These are phyloP conservation scores for Ophion costatus DNA, from an alignment of 2,888 invertebrate species.

Conservation along the genomic window DNA sequence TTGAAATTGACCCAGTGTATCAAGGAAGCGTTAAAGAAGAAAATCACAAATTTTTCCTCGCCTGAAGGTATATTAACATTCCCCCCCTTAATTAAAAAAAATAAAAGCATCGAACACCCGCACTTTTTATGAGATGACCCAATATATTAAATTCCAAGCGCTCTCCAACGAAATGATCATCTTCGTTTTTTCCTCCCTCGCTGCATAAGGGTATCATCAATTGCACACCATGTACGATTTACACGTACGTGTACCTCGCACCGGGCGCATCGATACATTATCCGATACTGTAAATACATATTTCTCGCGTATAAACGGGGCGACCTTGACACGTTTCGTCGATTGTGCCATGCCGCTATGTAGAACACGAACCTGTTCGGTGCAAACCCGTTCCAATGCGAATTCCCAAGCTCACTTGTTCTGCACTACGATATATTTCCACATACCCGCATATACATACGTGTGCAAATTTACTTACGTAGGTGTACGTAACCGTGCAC, in stretches of 20 bases:
- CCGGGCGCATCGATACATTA: too few species aligned
- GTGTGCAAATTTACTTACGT: conserved; percentile 15
- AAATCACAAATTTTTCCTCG: too few species aligned
- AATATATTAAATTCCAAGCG: not conserved
- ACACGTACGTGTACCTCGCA: not conserved
- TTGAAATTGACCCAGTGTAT: too few species aligned
- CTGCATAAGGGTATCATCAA: conserved; percentile 4
- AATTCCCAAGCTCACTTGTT: conserved; percentile 28
- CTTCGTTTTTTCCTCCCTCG: conserved; percentile 1
- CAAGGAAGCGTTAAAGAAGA: too few species aligned
- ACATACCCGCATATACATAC: conserved; percentile 12
- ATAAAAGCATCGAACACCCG: too few species aligned
- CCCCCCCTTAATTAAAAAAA: too few species aligned
- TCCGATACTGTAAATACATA: conserved; percentile 33
- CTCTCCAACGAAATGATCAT: not conserved
- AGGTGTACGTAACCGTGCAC: not conserved
- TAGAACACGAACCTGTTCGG: conserved; percentile 56
- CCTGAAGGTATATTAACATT: too few species aligned
- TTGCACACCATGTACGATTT: not conserved
- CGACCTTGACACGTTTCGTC: conserved; percentile 62
- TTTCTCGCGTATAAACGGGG: conserved; percentile 37
- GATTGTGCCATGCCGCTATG: conserved; percentile 49
- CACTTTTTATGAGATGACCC: too few species aligned
- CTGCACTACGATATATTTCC: conserved; percentile 11
- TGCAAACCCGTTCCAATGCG: conserved; percentile 54